These are phyloP conservation scores for Pheosia tremula DNA, from an alignment of 2,888 invertebrate species.

Conservation along the genomic window DNA sequence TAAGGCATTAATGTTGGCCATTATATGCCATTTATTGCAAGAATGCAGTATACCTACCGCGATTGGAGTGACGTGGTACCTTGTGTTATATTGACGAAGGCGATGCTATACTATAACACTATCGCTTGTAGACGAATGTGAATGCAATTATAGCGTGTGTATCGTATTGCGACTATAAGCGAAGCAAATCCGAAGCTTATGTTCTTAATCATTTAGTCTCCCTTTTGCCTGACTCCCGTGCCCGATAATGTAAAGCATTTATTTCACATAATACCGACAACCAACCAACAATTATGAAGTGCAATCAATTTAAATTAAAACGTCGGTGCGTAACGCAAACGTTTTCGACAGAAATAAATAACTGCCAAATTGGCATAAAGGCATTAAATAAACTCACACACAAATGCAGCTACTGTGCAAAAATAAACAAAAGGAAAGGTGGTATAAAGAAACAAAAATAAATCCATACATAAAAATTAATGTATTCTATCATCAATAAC, in stretches of 20 bases:
- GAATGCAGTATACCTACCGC: neutral
- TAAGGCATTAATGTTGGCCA: conserved; percentile 46
- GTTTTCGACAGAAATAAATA: neutral
- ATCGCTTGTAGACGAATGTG: conserved; percentile 30
- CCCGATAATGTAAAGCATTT: no score
- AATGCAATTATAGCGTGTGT: no score
- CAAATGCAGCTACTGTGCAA: conserved; percentile 28
- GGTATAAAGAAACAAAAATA: conserved; percentile 70
- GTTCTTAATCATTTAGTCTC: no score
- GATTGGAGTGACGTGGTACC: conserved; percentile 14
- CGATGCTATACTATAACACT: conserved; percentile 44
- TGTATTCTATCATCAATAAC: conserved; percentile 84
- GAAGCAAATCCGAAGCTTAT: no score
- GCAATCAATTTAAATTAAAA: neutral
- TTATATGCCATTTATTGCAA: conserved; percentile 11
- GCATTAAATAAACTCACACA: neutral
- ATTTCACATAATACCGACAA: no score
- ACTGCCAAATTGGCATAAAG: neutral
- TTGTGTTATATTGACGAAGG: conserved; percentile 43
- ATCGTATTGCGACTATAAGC: no score
- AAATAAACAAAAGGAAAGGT: conserved; percentile 44
- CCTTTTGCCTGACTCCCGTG: no score
- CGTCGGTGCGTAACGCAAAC: neutral
- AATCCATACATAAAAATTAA: conserved; percentile 82
- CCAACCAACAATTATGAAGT: no score